phyloP scores from a whole-genome alignment of 2,113 vertebrate species.

The Copsychus sechellarum region DNA sequence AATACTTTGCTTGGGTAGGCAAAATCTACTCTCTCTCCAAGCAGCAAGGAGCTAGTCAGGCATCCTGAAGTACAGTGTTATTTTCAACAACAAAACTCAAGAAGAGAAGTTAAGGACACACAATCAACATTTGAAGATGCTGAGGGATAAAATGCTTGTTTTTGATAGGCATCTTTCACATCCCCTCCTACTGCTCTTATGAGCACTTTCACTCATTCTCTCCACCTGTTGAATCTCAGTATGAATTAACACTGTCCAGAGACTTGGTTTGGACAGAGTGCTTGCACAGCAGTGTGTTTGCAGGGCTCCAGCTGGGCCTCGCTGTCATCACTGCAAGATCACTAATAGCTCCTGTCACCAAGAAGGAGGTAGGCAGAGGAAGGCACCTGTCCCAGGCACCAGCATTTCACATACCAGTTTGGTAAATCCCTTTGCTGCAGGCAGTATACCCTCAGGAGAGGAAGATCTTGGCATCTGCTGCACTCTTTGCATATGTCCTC shows the following conservation, averaged over 20 bases:
- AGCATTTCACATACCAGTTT: neutral
- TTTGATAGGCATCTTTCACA: neutral
- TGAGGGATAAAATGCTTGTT: neutral
- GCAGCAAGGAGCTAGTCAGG: neutral
- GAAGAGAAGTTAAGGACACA: neutral
- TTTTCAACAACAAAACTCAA: conserved; percentile 12
- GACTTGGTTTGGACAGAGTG: neutral
- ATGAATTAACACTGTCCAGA: neutral
- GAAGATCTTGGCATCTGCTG: neutral
- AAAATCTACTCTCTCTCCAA: neutral
- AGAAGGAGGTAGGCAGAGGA: neutral
- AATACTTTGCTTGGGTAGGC: neutral
- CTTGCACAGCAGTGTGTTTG: neutral
- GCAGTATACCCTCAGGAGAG: neutral
- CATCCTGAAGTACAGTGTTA: neutral
- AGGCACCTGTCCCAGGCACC: neutral
- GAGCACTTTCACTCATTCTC: neutral
- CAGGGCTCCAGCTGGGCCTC: neutral
- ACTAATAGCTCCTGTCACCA: fast-evolving
- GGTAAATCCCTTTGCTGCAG: neutral
- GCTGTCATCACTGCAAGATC: neutral
- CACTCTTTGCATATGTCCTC: neutral
- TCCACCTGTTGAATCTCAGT: neutral
- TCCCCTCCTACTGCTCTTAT: neutral
- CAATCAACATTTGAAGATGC: neutral